These are phyloP conservation scores for Alloplasta piceator DNA, from an alignment of 2,888 invertebrate species.

Conservation along the genomic window DNA sequence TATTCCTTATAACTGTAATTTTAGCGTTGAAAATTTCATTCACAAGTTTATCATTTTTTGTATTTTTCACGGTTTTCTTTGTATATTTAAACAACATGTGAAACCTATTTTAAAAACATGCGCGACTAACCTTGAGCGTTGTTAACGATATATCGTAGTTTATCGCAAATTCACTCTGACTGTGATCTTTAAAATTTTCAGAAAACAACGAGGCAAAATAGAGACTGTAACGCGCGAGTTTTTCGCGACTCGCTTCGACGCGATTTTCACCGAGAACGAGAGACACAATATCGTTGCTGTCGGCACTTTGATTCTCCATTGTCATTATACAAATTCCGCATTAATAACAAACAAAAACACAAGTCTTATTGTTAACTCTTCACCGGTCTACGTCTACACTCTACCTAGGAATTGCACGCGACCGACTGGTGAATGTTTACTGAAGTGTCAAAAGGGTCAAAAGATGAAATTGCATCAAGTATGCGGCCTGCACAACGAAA, in stretches of 20 bases:
- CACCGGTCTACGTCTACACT: no score
- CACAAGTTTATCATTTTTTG: no score
- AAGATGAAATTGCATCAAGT: no score
- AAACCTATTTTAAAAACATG: not conserved
- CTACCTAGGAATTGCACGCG: no score
- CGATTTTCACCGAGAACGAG: constrained; percentile 68
- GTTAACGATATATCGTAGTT: constrained; percentile 73
- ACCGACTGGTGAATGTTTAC: no score
- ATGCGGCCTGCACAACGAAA: no score
- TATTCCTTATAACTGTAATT: no score
- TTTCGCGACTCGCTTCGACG: constrained; percentile 70
- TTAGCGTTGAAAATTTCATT: no score
- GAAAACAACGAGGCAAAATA: constrained; percentile 76
- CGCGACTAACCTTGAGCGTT: constrained; percentile 72
- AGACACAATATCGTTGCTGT: constrained; percentile 62
- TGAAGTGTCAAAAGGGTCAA: no score
- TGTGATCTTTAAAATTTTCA: constrained; percentile 73
- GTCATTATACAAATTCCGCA: not conserved
- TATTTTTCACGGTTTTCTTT: no score
- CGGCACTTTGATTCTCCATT: constrained; percentile 41
- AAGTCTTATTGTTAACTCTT: no score
- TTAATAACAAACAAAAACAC: not conserved
- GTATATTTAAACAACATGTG: not conserved
- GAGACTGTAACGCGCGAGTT: constrained; percentile 71
- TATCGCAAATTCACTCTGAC: constrained; percentile 71